A percentile compares a stretch with the other conserved stretches of the same genome.
phyloP scores from a whole-genome alignment of 2,797 vertebrate species.

The Lycodopsis pacificus region DNA sequence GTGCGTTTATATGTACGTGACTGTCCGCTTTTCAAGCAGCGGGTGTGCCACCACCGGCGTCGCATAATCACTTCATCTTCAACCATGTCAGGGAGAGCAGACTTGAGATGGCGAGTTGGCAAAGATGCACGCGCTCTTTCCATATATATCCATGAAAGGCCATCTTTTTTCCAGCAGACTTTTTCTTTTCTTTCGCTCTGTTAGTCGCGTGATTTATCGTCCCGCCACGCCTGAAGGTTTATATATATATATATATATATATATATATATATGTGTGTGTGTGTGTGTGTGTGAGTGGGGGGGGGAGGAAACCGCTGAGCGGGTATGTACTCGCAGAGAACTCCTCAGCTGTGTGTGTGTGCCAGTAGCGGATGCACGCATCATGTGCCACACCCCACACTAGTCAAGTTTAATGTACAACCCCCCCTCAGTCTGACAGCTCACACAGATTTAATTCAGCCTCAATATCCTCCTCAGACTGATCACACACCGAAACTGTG shows the following conservation, averaged over 20 bases:
- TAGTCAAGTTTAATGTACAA: constrained; percentile 40
- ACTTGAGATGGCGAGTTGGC: constrained; percentile 44
- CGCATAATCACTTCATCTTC: constrained; percentile 60
- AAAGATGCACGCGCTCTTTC: constrained; percentile 52
- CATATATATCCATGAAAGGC: constrained; percentile 76
- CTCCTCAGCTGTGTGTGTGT: constrained; percentile 26
- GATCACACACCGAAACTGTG: constrained; percentile 22
- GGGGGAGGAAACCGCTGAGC: constrained; percentile 44
- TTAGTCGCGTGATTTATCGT: constrained; percentile 69
- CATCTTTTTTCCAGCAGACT: constrained; percentile 58
- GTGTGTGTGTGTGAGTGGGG: not conserved
- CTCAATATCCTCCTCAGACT: constrained; percentile 42
- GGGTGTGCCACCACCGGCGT: constrained; percentile 30
- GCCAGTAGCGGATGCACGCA: not conserved
- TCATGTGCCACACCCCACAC: constrained; percentile 44
- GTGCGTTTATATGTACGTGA: constrained; percentile 9
- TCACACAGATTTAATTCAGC: constrained; percentile 46
- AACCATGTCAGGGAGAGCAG: constrained; percentile 48
- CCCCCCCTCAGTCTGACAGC: constrained; percentile 46
- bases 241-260: constrained; percentile 29
- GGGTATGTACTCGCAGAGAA: constrained; percentile 3
- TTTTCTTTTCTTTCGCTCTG: constrained; percentile 61
- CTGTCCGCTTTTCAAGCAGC: constrained; percentile 38
- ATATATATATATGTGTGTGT: not conserved
- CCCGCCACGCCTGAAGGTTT: constrained; percentile 58